A percentile compares a stretch with the other conserved stretches of the same genome.
These are phyloP conservation scores for Tolypeutes matacus DNA, from an alignment of 2,797 vertebrate genomes.

Conservation along the genomic window DNA sequence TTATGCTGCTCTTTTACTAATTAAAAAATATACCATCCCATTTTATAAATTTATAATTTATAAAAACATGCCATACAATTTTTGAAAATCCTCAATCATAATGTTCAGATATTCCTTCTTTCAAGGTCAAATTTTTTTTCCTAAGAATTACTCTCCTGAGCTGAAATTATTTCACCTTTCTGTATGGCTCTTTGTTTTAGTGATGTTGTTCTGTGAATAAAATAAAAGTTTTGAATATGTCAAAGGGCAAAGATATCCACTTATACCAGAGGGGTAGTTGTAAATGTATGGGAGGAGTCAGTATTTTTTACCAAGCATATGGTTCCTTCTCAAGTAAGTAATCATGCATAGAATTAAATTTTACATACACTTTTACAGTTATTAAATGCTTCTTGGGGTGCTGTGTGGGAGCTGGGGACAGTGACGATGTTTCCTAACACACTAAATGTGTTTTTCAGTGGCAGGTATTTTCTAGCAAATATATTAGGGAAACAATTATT, in stretches of 20 bases:
- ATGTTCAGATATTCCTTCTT: neutral
- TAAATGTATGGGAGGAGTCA: neutral
- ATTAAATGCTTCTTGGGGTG: neutral
- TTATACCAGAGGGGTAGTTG: neutral
- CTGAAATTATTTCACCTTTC: neutral
- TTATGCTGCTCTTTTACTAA: neutral
- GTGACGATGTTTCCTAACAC: no score
- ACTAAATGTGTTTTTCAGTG: neutral
- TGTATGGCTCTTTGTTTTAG: rapidly evolving
- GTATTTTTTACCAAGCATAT: neutral
- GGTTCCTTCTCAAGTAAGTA: neutral
- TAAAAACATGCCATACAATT: neutral
- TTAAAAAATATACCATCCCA: neutral
- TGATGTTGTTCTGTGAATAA: neutral
- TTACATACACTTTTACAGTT: neutral
- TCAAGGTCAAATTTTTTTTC: neutral
- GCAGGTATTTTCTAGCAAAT: neutral
- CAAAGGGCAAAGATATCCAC: neutral
- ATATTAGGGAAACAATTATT: neutral
- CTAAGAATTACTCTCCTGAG: neutral
- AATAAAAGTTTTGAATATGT: neutral
- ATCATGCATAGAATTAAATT: neutral
- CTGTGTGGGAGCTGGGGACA: rapidly evolving
- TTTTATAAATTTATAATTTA: neutral
- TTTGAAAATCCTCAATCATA: neutral